These are phyloP conservation scores for Nemoura dubitans DNA, from an alignment of 2,888 invertebrate species.

Conservation along the genomic window DNA sequence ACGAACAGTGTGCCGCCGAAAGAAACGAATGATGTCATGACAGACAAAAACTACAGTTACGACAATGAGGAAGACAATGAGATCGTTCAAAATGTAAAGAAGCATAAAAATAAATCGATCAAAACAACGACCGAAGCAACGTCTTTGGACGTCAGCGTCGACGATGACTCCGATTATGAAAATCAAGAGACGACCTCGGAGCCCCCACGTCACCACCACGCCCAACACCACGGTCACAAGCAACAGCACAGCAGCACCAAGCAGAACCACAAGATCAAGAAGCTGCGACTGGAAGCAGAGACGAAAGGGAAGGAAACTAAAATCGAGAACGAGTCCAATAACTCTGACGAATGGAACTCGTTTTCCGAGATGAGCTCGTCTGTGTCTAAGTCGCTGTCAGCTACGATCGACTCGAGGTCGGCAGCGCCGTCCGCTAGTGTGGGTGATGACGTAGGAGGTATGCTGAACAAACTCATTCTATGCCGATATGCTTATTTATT, in stretches of 20 bases:
- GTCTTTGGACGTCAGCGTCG: background rate
- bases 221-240: background rate
- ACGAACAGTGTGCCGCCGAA: background rate
- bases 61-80: constrained; percentile 20
- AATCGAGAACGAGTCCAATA: background rate
- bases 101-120: background rate
- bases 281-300: background rate
- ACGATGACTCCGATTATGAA: constrained; percentile 9
- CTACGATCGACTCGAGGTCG: background rate
- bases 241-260: background rate
- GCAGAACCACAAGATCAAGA: background rate
- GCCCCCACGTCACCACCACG: constrained; percentile 4
- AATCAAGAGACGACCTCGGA: background rate
- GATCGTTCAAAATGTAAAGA: background rate
- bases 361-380: background rate
- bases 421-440: no score
- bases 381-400: background rate
- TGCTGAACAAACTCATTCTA: background rate
- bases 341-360: background rate
- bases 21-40: background rate
- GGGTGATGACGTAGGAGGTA: background rate
- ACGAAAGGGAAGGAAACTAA: constrained; percentile 2
- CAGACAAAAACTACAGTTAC: background rate
- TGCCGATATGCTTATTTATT: background rate
- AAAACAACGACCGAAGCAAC: background rate